Evolutionary conservation across 2,113 vertebrate genomes (phyloP).

Genomic region (Semnopithecus entellus): DNA sequence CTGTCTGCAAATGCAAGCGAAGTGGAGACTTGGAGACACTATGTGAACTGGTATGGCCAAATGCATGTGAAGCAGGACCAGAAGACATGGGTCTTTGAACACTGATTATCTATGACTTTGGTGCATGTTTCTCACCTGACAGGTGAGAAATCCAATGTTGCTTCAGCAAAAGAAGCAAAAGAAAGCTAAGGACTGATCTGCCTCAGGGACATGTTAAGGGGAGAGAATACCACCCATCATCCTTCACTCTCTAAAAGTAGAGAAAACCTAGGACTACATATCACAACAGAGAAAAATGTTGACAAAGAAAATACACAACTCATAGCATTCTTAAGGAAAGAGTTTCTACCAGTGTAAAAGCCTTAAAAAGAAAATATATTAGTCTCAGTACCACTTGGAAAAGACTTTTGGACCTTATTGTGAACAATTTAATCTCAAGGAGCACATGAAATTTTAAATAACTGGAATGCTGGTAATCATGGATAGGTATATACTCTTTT

Average conservation of each 20-base stretch:
- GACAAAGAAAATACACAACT: slow-evolving; percentile 2
- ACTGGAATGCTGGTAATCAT: not conserved
- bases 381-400: not conserved
- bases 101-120: slow-evolving; percentile 23
- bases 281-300: not conserved
- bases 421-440: slow-evolving; percentile 13
- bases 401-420: not conserved
- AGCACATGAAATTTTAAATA: slow-evolving; percentile 34
- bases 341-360: not conserved
- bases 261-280: not conserved
- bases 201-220: not conserved
- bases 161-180: slow-evolving; percentile 10
- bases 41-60: not conserved
- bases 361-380: not conserved
- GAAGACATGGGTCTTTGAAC: not conserved
- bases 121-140: not conserved
- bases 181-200: not conserved
- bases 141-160: not conserved
- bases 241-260: not conserved
- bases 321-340: not conserved
- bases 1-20: not conserved
- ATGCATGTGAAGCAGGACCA: not conserved
- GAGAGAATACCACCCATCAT: not conserved
- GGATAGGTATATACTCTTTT: not conserved
- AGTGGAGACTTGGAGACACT: not conserved